phyloP scores from a whole-genome alignment of 2,888 invertebrate species.

The Ochropleura leucogaster region DNA sequence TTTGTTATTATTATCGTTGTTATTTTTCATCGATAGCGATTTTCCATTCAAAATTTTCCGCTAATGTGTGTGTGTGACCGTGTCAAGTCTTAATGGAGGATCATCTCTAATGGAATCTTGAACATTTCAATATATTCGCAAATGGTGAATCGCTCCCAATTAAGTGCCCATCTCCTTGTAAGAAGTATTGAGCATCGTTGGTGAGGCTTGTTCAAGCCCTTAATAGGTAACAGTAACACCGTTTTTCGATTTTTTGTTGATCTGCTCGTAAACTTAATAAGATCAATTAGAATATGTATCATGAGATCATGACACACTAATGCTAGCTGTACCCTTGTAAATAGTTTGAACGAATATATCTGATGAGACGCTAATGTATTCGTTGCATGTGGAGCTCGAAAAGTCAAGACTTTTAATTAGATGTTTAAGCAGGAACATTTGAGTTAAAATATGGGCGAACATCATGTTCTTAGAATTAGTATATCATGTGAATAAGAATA shows the following conservation, averaged over 20 bases:
- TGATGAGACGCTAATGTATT: conserved; percentile 34
- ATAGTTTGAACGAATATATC: conserved; percentile 36
- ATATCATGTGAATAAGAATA: conserved; percentile 2
- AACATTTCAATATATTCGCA: conserved; percentile 56
- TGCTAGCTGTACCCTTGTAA: conserved; percentile 28
- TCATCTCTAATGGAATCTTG: conserved; percentile 55
- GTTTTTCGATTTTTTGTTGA: conserved; percentile 65
- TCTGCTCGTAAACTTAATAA: conserved; percentile 56
- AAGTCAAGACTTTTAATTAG: conserved; percentile 13
- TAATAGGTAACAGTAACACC: conserved; percentile 66
- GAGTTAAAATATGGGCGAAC: conserved; percentile 18
- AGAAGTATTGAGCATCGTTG: conserved; percentile 54
- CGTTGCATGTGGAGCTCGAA: conserved; percentile 12
- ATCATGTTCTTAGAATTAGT: conserved; percentile 3
- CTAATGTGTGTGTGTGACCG: background rate
- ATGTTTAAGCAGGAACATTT: conserved; percentile 14
- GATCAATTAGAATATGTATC: conserved; percentile 54
- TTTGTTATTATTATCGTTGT: too few species aligned
- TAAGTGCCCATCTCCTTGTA: conserved; percentile 67
- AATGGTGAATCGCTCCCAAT: conserved; percentile 68
- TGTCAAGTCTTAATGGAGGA: conserved; percentile 23
- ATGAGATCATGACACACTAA: conserved; percentile 49
- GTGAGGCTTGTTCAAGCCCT: conserved; percentile 60
- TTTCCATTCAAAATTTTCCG: background rate
- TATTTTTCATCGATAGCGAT: background rate